phyloP scores from a whole-genome alignment of 2,888 invertebrate species.

The Panzeria rudis region DNA sequence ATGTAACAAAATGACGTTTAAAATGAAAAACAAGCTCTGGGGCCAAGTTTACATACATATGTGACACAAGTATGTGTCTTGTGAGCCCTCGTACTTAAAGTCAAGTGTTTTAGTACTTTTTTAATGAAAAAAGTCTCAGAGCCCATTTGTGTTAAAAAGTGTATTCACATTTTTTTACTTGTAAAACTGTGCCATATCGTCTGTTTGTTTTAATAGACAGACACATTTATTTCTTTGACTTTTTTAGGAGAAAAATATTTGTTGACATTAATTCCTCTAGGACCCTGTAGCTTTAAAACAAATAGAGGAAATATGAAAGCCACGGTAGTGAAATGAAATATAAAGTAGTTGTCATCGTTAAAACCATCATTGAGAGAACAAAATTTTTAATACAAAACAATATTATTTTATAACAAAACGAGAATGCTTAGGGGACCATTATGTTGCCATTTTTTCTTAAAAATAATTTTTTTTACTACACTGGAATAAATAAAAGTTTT shows the following conservation, averaged over 20 bases:
- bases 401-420: conserved; percentile 23
- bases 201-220: conserved; percentile 8
- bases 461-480: background rate
- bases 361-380: conserved; percentile 17
- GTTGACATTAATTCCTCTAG: conserved; percentile 68
- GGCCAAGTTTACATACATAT: conserved; percentile 30
- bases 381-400: conserved; percentile 17
- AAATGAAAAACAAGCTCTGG: conserved; percentile 45
- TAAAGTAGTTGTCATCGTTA: conserved; percentile 57
- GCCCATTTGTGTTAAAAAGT: background rate
- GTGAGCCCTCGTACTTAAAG: conserved; percentile 42
- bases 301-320: conserved; percentile 2
- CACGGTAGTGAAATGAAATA: conserved; percentile 21
- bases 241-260: conserved; percentile 39
- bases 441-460: conserved; percentile 18
- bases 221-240: conserved; percentile 17
- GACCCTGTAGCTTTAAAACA: conserved; percentile 51
- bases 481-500: too few species aligned
- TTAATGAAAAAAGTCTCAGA: conserved; percentile 10
- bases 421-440: conserved; percentile 37
- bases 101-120: conserved; percentile 47
- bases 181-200: background rate
- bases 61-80: conserved; percentile 13
- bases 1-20: conserved; percentile 49
- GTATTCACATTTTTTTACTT: background rate